phyloP scores from a whole-genome alignment of 2,113 vertebrate genomes.

The Engystomops pustulosus region DNA sequence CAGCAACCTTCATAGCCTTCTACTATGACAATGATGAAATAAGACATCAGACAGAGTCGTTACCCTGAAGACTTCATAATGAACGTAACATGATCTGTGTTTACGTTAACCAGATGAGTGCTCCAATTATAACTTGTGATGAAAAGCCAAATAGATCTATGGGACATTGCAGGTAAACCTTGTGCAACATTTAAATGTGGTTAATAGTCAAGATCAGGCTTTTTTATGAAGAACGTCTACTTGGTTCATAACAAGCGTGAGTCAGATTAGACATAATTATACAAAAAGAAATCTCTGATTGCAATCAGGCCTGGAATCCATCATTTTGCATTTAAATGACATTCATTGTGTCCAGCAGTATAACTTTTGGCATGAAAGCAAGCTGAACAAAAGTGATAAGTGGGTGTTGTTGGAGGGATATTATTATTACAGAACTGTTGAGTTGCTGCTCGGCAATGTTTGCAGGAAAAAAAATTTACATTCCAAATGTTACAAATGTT shows the following conservation, averaged over 20 bases:
- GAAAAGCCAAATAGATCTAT: neutral
- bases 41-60: neutral
- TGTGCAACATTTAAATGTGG: neutral
- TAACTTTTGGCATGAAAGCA: slow-evolving; percentile 20
- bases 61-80: neutral
- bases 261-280: slow-evolving; percentile 45
- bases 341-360: neutral
- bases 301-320: slow-evolving; percentile 51
- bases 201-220: slow-evolving; percentile 32
- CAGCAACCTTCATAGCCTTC: neutral
- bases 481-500: neutral
- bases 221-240: neutral
- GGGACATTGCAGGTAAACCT: neutral
- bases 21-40: slow-evolving; percentile 22
- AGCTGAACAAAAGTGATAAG: slow-evolving; percentile 22
- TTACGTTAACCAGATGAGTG: neutral
- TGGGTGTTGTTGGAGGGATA: neutral
- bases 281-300: slow-evolving; percentile 42
- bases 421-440: neutral
- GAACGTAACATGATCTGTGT: slow-evolving; percentile 14
- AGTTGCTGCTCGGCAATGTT: neutral
- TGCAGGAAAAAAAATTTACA: neutral
- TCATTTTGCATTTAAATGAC: slow-evolving; percentile 23
- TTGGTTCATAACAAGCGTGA: slow-evolving; percentile 24
- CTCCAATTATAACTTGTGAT: neutral